A percentile compares a stretch with the other conserved stretches of the same genome.
These are phyloP conservation scores for Timandra comae DNA, from an alignment of 2,888 invertebrate genomes.

Conservation along the genomic window DNA sequence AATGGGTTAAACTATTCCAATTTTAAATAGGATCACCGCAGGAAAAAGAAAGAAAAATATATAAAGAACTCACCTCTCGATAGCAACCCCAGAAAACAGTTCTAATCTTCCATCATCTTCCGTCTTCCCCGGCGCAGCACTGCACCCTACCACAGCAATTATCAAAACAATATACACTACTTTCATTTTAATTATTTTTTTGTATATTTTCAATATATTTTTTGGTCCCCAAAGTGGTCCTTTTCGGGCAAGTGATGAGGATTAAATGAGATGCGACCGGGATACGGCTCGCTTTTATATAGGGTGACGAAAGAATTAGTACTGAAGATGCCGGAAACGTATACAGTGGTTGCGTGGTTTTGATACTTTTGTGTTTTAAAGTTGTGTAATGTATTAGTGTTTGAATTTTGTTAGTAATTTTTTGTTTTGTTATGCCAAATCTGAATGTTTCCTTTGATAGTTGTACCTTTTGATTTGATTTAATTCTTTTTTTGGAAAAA, in stretches of 20 bases:
- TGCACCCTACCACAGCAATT: conserved; percentile 46
- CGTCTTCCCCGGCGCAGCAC: conserved; percentile 49
- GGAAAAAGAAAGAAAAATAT: no score
- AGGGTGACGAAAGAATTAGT: conserved; percentile 26
- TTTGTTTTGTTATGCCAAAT: no score
- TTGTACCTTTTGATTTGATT: no score
- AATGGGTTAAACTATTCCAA: no score
- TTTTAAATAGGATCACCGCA: no score
- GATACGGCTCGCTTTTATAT: conserved; percentile 44
- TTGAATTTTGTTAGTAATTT: no score
- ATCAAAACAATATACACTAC: conserved; percentile 52
- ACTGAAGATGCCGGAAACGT: conserved; percentile 19
- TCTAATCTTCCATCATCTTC: conserved; percentile 56
- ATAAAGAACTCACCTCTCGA: conserved; percentile 65
- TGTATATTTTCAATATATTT: conserved; percentile 9
- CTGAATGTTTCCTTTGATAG: no score
- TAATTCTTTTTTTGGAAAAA: no score
- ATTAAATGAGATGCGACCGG: conserved; percentile 49
- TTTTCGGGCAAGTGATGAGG: conserved; percentile 39
- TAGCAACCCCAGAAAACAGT: conserved; percentile 62
- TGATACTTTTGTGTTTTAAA: conserved; percentile 34
- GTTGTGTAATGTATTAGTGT: no score
- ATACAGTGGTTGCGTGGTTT: conserved; percentile 22
- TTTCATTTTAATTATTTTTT: conserved; percentile 35
- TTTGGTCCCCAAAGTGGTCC: conserved; percentile 24